Evolutionary conservation across 2,888 invertebrate genomes (phyloP).

Genomic region (Galeopsomyia nigrocyanea): DNA sequence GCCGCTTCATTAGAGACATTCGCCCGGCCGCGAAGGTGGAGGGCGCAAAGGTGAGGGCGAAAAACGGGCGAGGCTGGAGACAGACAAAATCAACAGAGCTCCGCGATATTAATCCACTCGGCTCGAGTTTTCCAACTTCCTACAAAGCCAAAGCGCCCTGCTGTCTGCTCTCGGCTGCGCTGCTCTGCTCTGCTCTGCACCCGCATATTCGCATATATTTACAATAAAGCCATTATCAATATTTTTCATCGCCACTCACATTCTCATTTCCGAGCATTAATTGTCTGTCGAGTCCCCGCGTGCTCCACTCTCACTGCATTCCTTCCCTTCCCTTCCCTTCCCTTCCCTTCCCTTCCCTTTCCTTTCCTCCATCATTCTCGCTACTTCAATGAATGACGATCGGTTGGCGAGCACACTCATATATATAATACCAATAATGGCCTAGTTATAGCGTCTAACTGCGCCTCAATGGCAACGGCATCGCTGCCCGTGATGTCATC

Average conservation of each 20-base stretch:
- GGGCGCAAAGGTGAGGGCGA: conserved; percentile 48
- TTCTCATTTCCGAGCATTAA: conserved; percentile 7
- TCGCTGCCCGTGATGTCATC: too few species aligned
- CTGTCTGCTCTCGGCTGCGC: conserved; percentile 49
- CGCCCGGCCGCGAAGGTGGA: conserved; percentile 50
- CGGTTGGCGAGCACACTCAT: too few species aligned
- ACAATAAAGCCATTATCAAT: conserved; percentile 67
- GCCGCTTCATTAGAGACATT: conserved; percentile 69
- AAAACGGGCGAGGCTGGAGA: conserved; percentile 57
- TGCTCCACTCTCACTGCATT: conserved; percentile 38
- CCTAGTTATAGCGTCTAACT: too few species aligned
- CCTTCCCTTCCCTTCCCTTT: neutral
- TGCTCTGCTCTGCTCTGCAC: conserved; percentile 50
- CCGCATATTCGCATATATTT: conserved; percentile 58
- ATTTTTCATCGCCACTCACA: conserved; percentile 56
- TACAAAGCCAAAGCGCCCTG: conserved; percentile 64
- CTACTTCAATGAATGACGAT: too few species aligned
- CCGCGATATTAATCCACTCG: conserved; percentile 70
- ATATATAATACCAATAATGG: too few species aligned
- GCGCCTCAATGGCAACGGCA: too few species aligned
- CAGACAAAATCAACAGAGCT: conserved; percentile 70
- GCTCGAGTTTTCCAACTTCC: conserved; percentile 69
- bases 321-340: conserved; percentile 27
- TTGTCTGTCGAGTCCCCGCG: conserved; percentile 43
- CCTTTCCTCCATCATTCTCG: conserved; percentile 31